Conservation (phyloP, 2,113 vertebrate genomes). For the Dinomys branickii region DNA sequence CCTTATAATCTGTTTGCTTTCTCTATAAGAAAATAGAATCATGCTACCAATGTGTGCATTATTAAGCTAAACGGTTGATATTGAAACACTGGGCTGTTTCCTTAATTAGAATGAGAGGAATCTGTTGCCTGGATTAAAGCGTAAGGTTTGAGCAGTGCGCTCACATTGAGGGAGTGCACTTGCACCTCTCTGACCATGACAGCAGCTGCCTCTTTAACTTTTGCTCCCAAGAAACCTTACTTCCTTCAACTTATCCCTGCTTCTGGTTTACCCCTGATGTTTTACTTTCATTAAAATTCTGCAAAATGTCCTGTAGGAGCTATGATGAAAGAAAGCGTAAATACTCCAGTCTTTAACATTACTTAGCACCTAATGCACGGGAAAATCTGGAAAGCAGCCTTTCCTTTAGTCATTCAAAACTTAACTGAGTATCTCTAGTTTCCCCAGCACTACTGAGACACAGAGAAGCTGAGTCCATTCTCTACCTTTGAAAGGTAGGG, state of each 20-base stretch:
- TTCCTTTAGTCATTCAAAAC: neutral
- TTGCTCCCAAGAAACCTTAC: neutral
- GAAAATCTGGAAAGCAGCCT: neutral
- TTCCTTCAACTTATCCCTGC: neutral
- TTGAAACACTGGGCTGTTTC: neutral
- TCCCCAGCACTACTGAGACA: neutral
- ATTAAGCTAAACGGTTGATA: neutral
- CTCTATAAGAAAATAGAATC: neutral
- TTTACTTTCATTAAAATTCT: neutral
- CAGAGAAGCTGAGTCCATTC: neutral
- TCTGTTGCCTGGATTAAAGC: neutral
- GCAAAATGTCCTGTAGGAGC: neutral
- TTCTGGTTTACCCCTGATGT: neutral
- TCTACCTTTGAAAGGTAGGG: neutral
- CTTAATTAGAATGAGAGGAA: constrained; percentile 11
- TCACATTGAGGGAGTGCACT: neutral
- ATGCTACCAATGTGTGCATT: neutral
- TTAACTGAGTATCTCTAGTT: neutral
- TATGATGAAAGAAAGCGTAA: neutral
- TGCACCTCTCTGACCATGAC: neutral
- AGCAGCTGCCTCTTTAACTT: neutral
- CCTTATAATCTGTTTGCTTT: neutral
- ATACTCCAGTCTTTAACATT: neutral
- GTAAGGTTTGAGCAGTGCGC: neutral
- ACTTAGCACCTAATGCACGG: neutral